A percentile compares a stretch with the other conserved stretches of the same genome.
phyloP scores from a whole-genome alignment of 2,113 vertebrate genomes.

The Antechinus flavipes region DNA sequence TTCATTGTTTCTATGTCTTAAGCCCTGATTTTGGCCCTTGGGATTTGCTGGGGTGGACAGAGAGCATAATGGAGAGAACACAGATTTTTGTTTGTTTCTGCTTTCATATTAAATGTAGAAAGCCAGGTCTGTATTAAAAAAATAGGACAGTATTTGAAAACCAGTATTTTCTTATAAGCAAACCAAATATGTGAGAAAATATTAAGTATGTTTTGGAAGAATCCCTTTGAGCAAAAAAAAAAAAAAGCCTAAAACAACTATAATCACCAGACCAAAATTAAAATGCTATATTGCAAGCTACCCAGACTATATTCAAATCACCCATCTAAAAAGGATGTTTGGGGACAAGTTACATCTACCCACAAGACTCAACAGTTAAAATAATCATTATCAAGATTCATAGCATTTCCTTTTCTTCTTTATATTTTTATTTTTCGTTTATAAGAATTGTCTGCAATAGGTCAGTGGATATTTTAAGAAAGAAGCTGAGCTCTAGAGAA shows the following conservation, averaged over 20 bases:
- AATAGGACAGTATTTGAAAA: not conserved
- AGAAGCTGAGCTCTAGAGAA: conserved; percentile 9
- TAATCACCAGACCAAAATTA: conserved; percentile 27
- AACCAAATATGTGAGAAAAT: conserved; percentile 59
- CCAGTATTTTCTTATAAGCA: conserved; percentile 32
- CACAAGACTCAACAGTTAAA: not conserved
- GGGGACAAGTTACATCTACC: not conserved
- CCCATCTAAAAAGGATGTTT: conserved; percentile 54
- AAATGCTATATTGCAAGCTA: not conserved
- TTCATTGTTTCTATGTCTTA: conserved; percentile 55
- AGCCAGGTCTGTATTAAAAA: not conserved
- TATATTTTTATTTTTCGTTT: not conserved
- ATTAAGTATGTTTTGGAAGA: conserved; percentile 40
- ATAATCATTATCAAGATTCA: not conserved
- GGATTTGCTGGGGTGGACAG: not conserved
- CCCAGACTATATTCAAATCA: not conserved
- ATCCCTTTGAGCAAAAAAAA: conserved; percentile 5
- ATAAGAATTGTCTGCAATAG: not conserved
- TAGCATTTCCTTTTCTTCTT: not conserved
- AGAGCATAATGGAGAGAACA: not conserved
- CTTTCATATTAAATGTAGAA: conserved; percentile 35
- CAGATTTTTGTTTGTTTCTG: not conserved
- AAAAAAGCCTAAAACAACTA: conserved; percentile 47
- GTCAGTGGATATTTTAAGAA: not conserved
- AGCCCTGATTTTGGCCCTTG: conserved; percentile 18